Evolutionary conservation across 92 coral and sea anemone species (phyloP).

Genomic region (Plumapathes pennacea): DNA sequence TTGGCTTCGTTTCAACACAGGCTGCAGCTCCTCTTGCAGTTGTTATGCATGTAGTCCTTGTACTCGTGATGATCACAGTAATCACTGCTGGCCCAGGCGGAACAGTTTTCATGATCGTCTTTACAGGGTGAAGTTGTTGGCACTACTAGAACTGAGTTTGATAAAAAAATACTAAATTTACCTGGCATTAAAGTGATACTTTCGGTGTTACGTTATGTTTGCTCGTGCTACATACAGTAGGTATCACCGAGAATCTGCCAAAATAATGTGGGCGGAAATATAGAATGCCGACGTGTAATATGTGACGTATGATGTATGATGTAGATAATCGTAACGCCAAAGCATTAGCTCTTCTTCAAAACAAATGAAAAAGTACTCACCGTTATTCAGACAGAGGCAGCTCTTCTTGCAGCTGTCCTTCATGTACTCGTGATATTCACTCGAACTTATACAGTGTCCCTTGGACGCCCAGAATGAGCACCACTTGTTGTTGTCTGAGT

Average conservation of each 20-base stretch:
- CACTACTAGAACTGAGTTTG: too few species aligned
- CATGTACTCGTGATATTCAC: slow-evolving; percentile 10
- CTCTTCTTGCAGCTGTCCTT: slow-evolving; percentile 14
- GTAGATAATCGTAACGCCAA: too few species aligned
- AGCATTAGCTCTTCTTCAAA: background rate
- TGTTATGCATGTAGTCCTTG: slow-evolving; percentile 20
- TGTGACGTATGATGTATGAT: too few species aligned
- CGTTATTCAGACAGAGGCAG: slow-evolving; percentile 21
- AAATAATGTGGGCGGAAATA: too few species aligned
- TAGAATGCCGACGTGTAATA: too few species aligned
- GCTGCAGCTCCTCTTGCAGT: slow-evolving; percentile 47
- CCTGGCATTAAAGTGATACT: too few species aligned
- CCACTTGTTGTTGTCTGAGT: slow-evolving; percentile 5
- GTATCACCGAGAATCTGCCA: too few species aligned
- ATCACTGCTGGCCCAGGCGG: slow-evolving; percentile 20
- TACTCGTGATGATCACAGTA: slow-evolving; percentile 8
- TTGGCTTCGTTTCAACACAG: too few species aligned
- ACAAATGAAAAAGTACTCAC: background rate
- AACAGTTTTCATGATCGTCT: slow-evolving; percentile 25
- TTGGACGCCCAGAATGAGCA: slow-evolving; percentile 32
- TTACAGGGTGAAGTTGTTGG: too few species aligned
- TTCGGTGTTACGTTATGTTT: too few species aligned
- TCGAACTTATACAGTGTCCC: slow-evolving; percentile 15
- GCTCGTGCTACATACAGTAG: too few species aligned
- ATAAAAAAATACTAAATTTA: too few species aligned